Evolutionary conservation across 92 coral and sea anemone genomes (phyloP).

Genomic region (Anthopleura xanthogrammica): DNA sequence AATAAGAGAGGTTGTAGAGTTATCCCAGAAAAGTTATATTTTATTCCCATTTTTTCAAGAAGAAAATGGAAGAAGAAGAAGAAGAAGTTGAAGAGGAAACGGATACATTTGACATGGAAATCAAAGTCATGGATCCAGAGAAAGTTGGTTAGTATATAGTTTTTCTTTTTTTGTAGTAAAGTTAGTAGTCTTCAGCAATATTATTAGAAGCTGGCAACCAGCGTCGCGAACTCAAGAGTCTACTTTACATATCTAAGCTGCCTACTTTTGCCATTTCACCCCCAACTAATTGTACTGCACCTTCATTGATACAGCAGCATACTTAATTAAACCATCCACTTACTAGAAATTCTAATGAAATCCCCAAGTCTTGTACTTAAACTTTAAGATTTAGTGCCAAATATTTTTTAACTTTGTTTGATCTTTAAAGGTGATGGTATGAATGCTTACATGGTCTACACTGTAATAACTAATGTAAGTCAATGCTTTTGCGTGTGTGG

Average conservation of each 20-base stretch:
- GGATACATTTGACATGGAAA: slow-evolving; percentile 91
- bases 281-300: too few relatives aligned
- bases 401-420: neutral
- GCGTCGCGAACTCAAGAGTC: too few relatives aligned
- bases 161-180: neutral
- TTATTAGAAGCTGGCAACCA: too few relatives aligned
- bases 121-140: slow-evolving; percentile 90
- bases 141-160: slow-evolving; percentile 77
- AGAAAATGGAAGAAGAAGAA: slow-evolving; percentile 50
- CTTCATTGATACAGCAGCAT: too few relatives aligned
- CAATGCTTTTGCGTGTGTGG: too few relatives aligned
- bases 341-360: too few relatives aligned
- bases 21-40: neutral
- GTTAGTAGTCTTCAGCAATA: too few relatives aligned
- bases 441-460: slow-evolving; percentile 91
- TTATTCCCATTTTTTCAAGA: neutral
- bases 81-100: slow-evolving; percentile 69
- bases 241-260: too few relatives aligned
- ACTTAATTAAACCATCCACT: too few relatives aligned
- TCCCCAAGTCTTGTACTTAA: neutral
- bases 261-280: too few relatives aligned
- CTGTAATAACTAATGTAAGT: slow-evolving; percentile 83
- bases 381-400: neutral
- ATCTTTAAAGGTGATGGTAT: slow-evolving; percentile 84
- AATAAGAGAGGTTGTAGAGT: neutral